Percentiles rank a stretch among this genome's conserved stretches.
Evolutionary conservation across 2,113 vertebrate species (phyloP).

Genomic region (Erythrocercus mccallii): DNA sequence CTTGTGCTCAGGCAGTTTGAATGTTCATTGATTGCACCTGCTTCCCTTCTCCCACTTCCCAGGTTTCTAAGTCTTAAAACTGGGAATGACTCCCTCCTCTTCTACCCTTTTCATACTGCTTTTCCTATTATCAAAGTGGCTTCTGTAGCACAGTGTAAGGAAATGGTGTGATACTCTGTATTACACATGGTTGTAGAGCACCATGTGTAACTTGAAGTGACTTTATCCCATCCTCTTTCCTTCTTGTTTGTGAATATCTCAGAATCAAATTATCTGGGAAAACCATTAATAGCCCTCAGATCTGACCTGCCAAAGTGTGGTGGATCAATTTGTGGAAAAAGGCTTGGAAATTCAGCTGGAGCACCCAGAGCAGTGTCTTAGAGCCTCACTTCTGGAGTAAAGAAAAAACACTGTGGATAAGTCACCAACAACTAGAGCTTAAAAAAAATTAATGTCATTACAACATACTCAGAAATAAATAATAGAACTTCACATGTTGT

Average conservation of each 20-base stretch:
- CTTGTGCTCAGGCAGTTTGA: not conserved
- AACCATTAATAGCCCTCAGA: not conserved
- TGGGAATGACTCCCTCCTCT: not conserved
- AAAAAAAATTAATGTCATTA: not conserved
- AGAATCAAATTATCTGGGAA: not conserved
- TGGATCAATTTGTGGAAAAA: not conserved
- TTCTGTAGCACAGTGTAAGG: not conserved
- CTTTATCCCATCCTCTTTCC: not conserved
- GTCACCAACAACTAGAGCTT: not conserved
- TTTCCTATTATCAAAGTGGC: not conserved
- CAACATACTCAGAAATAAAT: not conserved
- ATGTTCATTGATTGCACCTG: not conserved
- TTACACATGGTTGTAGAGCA: not conserved
- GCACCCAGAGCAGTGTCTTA: not conserved
- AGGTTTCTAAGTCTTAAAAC: not conserved
- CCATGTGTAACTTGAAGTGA: not conserved
- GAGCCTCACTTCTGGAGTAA: not conserved
- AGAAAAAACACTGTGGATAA: not conserved
- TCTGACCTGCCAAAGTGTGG: not conserved
- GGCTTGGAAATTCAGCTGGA: not conserved
- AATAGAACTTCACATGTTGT: rapidly evolving
- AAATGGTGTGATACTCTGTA: not conserved
- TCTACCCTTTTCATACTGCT: not conserved
- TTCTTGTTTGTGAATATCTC: not conserved
- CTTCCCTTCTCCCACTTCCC: not conserved